phyloP scores from a whole-genome alignment of 2,888 invertebrate genomes.

The Lasius fuliginosus region DNA sequence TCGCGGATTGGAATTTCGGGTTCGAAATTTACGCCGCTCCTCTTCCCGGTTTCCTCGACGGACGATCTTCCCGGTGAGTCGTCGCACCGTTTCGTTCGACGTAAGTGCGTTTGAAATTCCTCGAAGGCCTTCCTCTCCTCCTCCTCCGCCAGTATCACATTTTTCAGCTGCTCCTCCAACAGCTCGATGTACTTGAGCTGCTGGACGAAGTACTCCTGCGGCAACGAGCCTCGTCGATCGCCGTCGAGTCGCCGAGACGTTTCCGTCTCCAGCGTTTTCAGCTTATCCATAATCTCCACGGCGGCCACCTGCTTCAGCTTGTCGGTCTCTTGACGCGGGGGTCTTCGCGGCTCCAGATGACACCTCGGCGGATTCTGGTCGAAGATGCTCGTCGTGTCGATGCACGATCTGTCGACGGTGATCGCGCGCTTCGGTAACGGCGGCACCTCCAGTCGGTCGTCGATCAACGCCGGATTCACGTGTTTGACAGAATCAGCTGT shows the following conservation, averaged over 20 bases:
- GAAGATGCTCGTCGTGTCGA: slow-evolving; percentile 84
- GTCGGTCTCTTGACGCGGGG: slow-evolving; percentile 68
- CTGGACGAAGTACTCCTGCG: slow-evolving; percentile 78
- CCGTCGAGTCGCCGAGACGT: slow-evolving; percentile 69
- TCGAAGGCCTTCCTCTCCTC: slow-evolving; percentile 75
- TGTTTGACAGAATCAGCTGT: slow-evolving; percentile 74
- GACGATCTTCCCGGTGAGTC: not conserved
- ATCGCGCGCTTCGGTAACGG: slow-evolving; percentile 76
- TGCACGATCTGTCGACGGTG: slow-evolving; percentile 82
- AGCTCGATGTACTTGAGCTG: slow-evolving; percentile 81
- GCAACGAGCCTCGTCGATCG: slow-evolving; percentile 73
- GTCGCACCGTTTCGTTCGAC: slow-evolving; percentile 20
- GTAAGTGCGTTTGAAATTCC: slow-evolving; percentile 68
- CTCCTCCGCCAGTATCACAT: slow-evolving; percentile 81
- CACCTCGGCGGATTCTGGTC: slow-evolving; percentile 78
- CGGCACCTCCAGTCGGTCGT: slow-evolving; percentile 78
- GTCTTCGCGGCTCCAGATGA: slow-evolving; percentile 71
- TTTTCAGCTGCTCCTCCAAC: slow-evolving; percentile 80
- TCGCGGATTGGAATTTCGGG: slow-evolving; percentile 3
- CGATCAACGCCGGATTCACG: slow-evolving; percentile 83
- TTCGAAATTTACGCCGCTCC: not conserved
- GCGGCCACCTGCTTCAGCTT: slow-evolving; percentile 74
- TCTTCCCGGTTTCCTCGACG: not conserved
- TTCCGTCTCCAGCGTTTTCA: slow-evolving; percentile 78
- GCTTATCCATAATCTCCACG: slow-evolving; percentile 78